A percentile compares a stretch with the other conserved stretches of the same genome.
These are phyloP conservation scores for Caenorhabditis elegans DNA, from an alignment of 1,140 invertebrate species.

Conservation along the genomic window WBcel235 BX284604.4:6613001-6613500, in stretches of 20 bases:
- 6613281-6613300: not conserved
- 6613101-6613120: not conserved
- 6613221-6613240: too few species aligned
- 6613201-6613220: not conserved
- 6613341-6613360: not conserved
- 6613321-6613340: not conserved
- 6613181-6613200: not conserved
- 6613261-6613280: not conserved
- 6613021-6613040: not conserved
- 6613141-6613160: not conserved
- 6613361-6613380: not conserved
- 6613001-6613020: too few species aligned
- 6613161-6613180: not conserved
- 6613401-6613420: too few species aligned
- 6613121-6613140: not conserved
- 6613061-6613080: not conserved
- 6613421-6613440: too few species aligned
- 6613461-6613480: too few species aligned
- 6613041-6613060: not conserved
- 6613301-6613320: not conserved
- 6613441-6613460: too few species aligned
- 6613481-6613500: too few species aligned
- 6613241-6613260: not conserved
- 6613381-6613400: not conserved
- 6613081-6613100: not conserved